These are phyloP conservation scores for Ctenopoma kingsleyae DNA, from an alignment of 2,797 vertebrate genomes.

Conservation along the genomic window DNA sequence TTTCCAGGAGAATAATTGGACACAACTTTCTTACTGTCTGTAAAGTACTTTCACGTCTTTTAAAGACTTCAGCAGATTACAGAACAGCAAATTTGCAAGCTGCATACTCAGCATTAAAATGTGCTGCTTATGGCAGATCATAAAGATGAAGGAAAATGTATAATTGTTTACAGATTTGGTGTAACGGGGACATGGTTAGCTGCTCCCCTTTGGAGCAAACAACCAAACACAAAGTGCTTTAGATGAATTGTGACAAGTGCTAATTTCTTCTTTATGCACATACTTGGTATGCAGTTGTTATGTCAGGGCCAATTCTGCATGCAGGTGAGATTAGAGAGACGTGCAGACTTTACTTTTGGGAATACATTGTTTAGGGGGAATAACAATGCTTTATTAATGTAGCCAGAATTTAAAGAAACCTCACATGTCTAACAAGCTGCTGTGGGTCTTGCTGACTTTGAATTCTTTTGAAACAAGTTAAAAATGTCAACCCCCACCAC, in stretches of 20 bases:
- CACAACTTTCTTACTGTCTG: background rate
- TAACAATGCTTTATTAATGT: background rate
- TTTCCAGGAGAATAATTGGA: constrained; percentile 9
- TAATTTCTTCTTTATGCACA: constrained; percentile 11
- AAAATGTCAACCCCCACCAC: background rate
- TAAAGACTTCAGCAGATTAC: constrained; percentile 19
- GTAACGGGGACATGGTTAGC: constrained; percentile 5
- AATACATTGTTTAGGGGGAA: background rate
- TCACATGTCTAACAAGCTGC: constrained; percentile 12
- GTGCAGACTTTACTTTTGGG: background rate
- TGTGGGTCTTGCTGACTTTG: background rate
- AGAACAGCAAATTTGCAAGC: constrained; percentile 10
- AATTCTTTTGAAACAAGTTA: background rate
- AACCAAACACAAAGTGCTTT: constrained; percentile 8
- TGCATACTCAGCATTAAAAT: constrained; percentile 8
- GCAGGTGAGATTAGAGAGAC: background rate
- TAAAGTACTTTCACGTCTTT: constrained; percentile 35
- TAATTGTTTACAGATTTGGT: constrained; percentile 35
- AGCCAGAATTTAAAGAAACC: background rate
- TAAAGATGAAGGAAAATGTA: constrained; percentile 15
- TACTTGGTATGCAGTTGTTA: background rate
- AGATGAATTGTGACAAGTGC: background rate
- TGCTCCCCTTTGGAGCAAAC: constrained; percentile 14
- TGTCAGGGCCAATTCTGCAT: background rate
- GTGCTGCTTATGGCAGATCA: constrained; percentile 15